phyloP scores from a whole-genome alignment of 2,888 invertebrate species.

The Sarcophaga caerulescens region DNA sequence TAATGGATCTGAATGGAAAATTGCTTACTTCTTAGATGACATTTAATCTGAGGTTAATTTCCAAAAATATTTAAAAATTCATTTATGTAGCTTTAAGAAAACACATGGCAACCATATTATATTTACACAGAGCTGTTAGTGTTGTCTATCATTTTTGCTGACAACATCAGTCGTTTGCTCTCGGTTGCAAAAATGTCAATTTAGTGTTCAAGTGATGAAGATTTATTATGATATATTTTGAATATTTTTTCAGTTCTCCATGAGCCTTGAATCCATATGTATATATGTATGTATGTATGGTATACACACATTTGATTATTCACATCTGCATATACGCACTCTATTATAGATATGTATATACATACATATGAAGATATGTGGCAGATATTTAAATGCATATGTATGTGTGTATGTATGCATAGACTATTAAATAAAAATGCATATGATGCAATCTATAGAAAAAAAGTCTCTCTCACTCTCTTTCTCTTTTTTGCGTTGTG shows the following conservation, averaged over 20 bases:
- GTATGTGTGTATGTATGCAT: conserved; percentile 22
- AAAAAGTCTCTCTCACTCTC: background rate
- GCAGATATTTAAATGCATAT: conserved; percentile 1
- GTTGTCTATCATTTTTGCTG: conserved; percentile 66
- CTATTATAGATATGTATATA: background rate
- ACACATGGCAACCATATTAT: conserved; percentile 36
- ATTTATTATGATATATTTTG: conserved; percentile 70
- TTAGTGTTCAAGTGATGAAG: conserved; percentile 71
- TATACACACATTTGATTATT: background rate
- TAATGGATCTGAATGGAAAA: no score
- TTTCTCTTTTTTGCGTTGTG: conserved; percentile 33
- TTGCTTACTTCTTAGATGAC: accelerated
- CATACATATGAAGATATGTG: conserved; percentile 19
- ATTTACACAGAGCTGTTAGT: conserved; percentile 37
- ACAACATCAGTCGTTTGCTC: conserved; percentile 68
- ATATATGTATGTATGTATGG: background rate
- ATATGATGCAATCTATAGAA: conserved; percentile 55
- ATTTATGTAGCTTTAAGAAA: background rate
- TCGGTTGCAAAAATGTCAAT: conserved; percentile 70
- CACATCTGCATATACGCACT: background rate
- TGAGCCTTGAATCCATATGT: conserved; percentile 20
- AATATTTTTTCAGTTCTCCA: conserved; percentile 37
- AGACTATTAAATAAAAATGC: conserved; percentile 50
- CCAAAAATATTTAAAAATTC: no score
- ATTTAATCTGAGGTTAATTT: no score